Percentiles rank a stretch among this genome's conserved stretches.
These are phyloP conservation scores for Drosophila anceps DNA, from an alignment of 2,888 invertebrate genomes.

Conservation along the genomic window DNA sequence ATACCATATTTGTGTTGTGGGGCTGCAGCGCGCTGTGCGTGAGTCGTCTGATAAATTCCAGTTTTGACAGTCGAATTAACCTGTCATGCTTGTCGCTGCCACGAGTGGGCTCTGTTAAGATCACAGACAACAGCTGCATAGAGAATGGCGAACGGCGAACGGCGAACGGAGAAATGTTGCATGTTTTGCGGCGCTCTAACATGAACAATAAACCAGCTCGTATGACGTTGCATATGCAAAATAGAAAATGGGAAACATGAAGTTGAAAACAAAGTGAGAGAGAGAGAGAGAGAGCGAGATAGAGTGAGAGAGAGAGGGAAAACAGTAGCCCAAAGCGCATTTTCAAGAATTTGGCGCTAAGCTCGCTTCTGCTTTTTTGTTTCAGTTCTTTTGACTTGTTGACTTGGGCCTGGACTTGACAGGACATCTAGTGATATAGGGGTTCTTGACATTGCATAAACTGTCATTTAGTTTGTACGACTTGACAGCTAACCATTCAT, in stretches of 20 bases:
- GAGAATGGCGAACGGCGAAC: slow-evolving; percentile 27
- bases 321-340: slow-evolving; percentile 19
- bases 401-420: slow-evolving; percentile 57
- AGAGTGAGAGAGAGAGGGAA: slow-evolving; percentile 1
- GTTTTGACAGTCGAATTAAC: slow-evolving; percentile 75
- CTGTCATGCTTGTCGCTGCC: slow-evolving; percentile 60
- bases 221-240: slow-evolving; percentile 22
- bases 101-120: slow-evolving; percentile 41
- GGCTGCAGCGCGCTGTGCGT: slow-evolving; percentile 23
- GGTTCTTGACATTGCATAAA: slow-evolving; percentile 70
- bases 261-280: not conserved
- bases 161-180: slow-evolving; percentile 45
- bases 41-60: slow-evolving; percentile 65
- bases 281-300: slow-evolving; percentile 1
- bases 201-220: slow-evolving; percentile 37
- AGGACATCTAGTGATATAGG: slow-evolving; percentile 34
- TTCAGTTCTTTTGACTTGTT: slow-evolving; percentile 50
- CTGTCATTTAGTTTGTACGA: slow-evolving; percentile 76
- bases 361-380: slow-evolving; percentile 6
- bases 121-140: slow-evolving; percentile 29
- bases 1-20: slow-evolving; percentile 2
- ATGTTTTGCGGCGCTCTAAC: slow-evolving; percentile 54
- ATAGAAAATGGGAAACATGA: slow-evolving; percentile 6
- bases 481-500: slow-evolving; percentile 78
- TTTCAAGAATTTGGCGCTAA: slow-evolving; percentile 54